Evolutionary conservation across 2,113 vertebrate genomes (phyloP), one percentile per base, ranked within the genome.

Genomic region (Perca fluviatilis): DNA sequence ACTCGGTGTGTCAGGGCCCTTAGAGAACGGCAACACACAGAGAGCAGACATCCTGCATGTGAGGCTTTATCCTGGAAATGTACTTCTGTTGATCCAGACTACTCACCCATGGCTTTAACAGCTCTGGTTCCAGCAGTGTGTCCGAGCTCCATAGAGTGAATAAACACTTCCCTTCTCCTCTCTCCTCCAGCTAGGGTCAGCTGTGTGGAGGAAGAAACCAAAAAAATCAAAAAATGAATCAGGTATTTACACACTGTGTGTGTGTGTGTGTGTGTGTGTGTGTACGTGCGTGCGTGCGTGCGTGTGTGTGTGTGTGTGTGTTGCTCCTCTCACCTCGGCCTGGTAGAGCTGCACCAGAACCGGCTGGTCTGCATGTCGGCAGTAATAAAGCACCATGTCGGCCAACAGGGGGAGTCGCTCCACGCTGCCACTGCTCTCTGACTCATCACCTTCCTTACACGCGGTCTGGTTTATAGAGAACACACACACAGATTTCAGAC

Each of bases 331-430:
- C 49, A 99, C 98, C 97, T 99, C 97, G 0, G 96, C 96, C 92
- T 97, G 97, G 89, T 98, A 99, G 80, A 99, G 96, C 92, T 98
- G 98, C 79, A 99, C 88, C 76, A 99, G 96, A 74, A 97, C 87
- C 0, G 97, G 97, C 13, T 95, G 95, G 0, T 95, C 83, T 1
- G 98, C 98, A 0, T 98, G 95, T 74, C 98, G 96, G 79, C 97
- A 99, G 85, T 99, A 99, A 77, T 99, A 99, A 6, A 98, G 96
- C 65, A 99, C 95, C 97, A 99, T 94, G 89, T 99, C 97, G 0
- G 97, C 97, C 92, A 99, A 92, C 91, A 99, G 97, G 73, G 97
- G 95, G 67, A 97, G 92, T 40, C 82, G 92, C 51, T 95, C 93
- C 0, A 58, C 79, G 5, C 83, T 75, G 43, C 76, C 21, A 0